A percentile compares a stretch with the other conserved stretches of the same genome.
Evolutionary conservation across 2,113 vertebrate genomes (phyloP).

Genomic region (Trinectes maculatus): DNA sequence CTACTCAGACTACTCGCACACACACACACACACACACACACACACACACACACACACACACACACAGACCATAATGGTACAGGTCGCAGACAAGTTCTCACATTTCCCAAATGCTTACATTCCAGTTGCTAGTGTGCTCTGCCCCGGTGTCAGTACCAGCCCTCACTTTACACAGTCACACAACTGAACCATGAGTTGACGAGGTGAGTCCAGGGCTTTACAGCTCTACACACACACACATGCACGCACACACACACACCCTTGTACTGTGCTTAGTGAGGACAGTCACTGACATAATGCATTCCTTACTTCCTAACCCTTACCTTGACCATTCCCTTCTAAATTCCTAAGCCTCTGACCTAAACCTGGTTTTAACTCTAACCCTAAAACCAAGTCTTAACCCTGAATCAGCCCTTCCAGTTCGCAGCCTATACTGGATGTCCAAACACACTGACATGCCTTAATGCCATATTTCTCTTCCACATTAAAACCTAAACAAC

Average conservation of each 20-base stretch:
- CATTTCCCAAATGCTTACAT: constrained; percentile 78
- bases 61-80: constrained; percentile 37
- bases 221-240: constrained; percentile 38
- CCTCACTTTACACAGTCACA: constrained; percentile 68
- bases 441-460: too few species aligned
- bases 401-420: too few species aligned
- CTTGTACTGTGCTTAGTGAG: too few species aligned
- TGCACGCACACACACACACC: neutral
- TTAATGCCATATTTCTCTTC: too few species aligned
- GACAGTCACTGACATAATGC: too few species aligned
- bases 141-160: constrained; percentile 47
- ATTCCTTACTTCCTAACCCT: too few species aligned
- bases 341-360: too few species aligned
- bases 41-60: constrained; percentile 20
- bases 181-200: constrained; percentile 47
- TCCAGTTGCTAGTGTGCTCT: constrained; percentile 66
- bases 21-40: constrained; percentile 11
- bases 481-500: too few species aligned
- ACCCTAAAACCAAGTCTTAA: too few species aligned
- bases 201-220: constrained; percentile 57
- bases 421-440: too few species aligned
- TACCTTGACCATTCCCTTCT: too few species aligned
- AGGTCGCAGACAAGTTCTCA: constrained; percentile 72
- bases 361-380: too few species aligned
- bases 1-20: constrained; percentile 14